These are phyloP conservation scores for Cistogaster globosa DNA, from an alignment of 2,888 invertebrate species.

Conservation along the genomic window DNA sequence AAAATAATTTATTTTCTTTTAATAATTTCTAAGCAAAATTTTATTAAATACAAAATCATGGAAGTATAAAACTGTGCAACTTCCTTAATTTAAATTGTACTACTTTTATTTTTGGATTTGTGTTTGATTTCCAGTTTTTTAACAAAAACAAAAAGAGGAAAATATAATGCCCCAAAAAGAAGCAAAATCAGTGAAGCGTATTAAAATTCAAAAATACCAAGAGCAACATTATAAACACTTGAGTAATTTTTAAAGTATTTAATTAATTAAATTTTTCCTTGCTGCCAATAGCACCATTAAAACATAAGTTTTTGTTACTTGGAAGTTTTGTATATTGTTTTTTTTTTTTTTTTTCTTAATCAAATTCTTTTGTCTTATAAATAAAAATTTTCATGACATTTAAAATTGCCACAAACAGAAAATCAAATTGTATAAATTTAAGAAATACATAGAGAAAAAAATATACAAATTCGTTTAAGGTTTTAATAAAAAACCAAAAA, in stretches of 20 bases:
- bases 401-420: constrained; percentile 20
- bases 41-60: constrained; percentile 38
- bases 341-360: too few species aligned
- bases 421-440: constrained; percentile 22
- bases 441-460: constrained; percentile 6
- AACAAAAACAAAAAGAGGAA: neutral
- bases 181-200: constrained; percentile 49
- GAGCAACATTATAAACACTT: constrained; percentile 71
- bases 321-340: neutral
- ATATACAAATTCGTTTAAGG: constrained; percentile 24
- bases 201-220: constrained; percentile 55
- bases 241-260: constrained; percentile 66
- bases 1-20: too few species aligned
- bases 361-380: constrained; percentile 24
- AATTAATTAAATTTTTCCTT: constrained; percentile 11
- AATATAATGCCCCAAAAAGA: constrained; percentile 20
- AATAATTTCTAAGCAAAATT: neutral
- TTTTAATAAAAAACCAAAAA: neutral
- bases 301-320: constrained; percentile 13
- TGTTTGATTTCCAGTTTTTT: constrained; percentile 24
- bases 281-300: constrained; percentile 15
- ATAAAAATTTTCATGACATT: constrained; percentile 49
- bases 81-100: constrained; percentile 61
- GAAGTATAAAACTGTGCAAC: constrained; percentile 53
- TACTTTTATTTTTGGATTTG: constrained; percentile 45